Evolutionary conservation across 2,888 invertebrate species (phyloP).

Genomic region (Drosophila paucipuncta): DNA sequence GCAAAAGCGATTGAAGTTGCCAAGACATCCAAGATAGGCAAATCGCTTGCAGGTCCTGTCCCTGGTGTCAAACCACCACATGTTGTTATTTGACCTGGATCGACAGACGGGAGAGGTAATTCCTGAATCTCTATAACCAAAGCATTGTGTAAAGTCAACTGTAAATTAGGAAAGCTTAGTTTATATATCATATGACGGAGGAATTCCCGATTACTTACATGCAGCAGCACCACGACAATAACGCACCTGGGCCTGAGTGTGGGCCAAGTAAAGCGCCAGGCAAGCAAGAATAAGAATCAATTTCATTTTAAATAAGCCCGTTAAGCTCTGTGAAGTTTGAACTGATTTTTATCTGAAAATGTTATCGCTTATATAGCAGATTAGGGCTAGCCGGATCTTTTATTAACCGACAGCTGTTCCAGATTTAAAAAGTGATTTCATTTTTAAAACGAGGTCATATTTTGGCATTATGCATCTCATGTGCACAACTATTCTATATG

Average conservation of each 20-base stretch:
- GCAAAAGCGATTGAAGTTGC: conserved; percentile 28
- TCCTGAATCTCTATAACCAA: neutral
- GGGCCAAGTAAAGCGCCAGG: conserved; percentile 30
- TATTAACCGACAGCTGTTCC: neutral
- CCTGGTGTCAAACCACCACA: conserved; percentile 42
- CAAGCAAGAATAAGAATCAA: conserved; percentile 29
- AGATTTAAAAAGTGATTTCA: neutral
- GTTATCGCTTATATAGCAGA: conserved; percentile 10
- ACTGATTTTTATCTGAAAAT: conserved; percentile 13
- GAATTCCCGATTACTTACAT: neutral
- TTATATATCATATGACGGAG: neutral
- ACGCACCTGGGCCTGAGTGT: conserved; percentile 16
- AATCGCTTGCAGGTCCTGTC: conserved; percentile 13
- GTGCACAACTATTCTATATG: neutral
- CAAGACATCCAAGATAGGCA: conserved; percentile 24
- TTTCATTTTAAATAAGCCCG: conserved; percentile 31
- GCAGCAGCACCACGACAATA: neutral
- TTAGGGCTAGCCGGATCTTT: neutral
- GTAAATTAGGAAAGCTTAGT: neutral
- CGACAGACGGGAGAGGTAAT: neutral
- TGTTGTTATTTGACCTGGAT: conserved; percentile 1
- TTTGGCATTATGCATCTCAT: neutral
- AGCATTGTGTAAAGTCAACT: conserved; percentile 1
- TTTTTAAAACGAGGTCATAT: neutral
- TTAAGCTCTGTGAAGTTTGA: neutral